Evolutionary conservation across 2,797 vertebrate species (phyloP).

Genomic region (Chelon auratus): DNA sequence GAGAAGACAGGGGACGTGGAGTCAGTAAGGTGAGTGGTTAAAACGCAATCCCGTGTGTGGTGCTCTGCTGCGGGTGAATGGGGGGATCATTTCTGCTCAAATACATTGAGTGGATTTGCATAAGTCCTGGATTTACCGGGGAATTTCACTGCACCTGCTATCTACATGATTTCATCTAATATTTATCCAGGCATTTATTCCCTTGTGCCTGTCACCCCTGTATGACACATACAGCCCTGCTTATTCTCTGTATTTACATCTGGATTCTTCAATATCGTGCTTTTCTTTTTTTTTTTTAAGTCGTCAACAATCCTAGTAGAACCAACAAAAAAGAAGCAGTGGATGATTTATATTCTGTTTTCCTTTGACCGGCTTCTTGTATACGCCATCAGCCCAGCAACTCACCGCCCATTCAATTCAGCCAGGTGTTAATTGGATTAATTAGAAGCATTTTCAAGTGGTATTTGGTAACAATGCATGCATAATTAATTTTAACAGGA

Average conservation of each 20-base stretch:
- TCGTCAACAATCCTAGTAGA: background rate
- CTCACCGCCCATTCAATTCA: conserved; percentile 24
- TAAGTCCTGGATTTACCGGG: conserved; percentile 54
- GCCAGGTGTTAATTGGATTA: conserved; percentile 50
- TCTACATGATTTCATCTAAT: conserved; percentile 47
- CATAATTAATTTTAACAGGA: conserved; percentile 66
- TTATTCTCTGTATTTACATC: conserved; percentile 21
- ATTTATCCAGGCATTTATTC: conserved; percentile 44
- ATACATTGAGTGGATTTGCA: conserved; percentile 47
- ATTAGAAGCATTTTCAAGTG: conserved; percentile 55
- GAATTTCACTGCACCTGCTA: conserved; percentile 45
- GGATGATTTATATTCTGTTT: conserved; percentile 7
- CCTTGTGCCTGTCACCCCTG: conserved; percentile 22
- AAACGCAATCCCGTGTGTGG: conserved; percentile 27
- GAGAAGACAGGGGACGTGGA: conserved; percentile 95
- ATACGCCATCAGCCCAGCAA: conserved; percentile 5
- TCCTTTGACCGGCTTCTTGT: background rate
- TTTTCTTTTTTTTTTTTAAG: background rate
- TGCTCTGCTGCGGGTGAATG: conserved; percentile 23
- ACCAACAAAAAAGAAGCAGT: conserved; percentile 3
- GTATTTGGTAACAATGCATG: conserved; percentile 68
- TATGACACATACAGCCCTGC: conserved; percentile 14
- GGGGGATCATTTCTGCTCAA: conserved; percentile 31
- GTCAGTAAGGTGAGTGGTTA: conserved; percentile 91
- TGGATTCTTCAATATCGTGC: background rate